phyloP scores from a whole-genome alignment of 2,888 invertebrate species.

The Lottia scabra region DNA sequence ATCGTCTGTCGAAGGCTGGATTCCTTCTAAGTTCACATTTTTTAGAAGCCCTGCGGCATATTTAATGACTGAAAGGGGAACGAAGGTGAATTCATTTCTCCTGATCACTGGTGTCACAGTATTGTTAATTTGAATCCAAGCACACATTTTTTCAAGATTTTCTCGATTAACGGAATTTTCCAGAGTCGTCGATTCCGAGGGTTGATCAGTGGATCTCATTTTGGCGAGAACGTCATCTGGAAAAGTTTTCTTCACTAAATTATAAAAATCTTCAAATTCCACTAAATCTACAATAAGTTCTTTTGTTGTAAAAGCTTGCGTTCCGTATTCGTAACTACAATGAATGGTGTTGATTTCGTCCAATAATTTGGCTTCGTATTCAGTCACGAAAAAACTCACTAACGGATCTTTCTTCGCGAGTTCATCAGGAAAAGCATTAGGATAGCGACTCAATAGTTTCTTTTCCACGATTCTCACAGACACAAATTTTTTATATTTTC shows the following conservation, averaged over 20 bases:
- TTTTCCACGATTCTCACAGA: conserved; percentile 95
- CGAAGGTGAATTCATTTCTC: conserved; percentile 81
- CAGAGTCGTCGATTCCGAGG: background rate
- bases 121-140: conserved; percentile 76
- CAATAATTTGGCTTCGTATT: conserved; percentile 87
- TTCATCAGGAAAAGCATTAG: conserved; percentile 77
- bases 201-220: conserved; percentile 35
- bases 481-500: conserved; percentile 86
- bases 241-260: conserved; percentile 76
- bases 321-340: conserved; percentile 90
- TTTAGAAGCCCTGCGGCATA: conserved; percentile 62
- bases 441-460: conserved; percentile 75
- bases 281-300: conserved; percentile 89
- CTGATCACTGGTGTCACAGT: conserved; percentile 94
- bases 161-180: conserved; percentile 17
- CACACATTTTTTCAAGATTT: conserved; percentile 38
- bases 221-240: conserved; percentile 47
- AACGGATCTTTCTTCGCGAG: conserved; percentile 90
- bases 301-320: conserved; percentile 86
- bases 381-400: conserved; percentile 92
- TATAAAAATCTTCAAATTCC: conserved; percentile 89
- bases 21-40: conserved; percentile 47
- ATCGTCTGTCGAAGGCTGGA: conserved; percentile 52
- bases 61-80: conserved; percentile 76
- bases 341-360: conserved; percentile 94